Conservation (phyloP, 2,888 invertebrate genomes). For the Leptopilina drosophilae region DNA sequence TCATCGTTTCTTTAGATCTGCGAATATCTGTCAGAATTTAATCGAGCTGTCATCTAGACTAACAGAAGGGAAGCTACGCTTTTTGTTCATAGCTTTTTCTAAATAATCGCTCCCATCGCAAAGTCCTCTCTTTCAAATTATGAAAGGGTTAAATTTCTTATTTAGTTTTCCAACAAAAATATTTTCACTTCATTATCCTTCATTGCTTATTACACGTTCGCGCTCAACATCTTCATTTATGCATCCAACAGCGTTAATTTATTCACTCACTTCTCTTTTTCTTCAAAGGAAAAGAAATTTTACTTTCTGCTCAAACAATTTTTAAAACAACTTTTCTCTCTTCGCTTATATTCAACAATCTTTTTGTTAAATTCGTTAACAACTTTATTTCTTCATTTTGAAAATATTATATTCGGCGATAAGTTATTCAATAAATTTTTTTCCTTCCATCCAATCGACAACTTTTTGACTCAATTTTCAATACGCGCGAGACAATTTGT, state of each 20-base stretch:
- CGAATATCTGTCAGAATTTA: constrained; percentile 25
- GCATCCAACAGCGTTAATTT: background rate
- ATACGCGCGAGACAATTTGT: too few species aligned
- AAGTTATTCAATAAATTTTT: too few species aligned
- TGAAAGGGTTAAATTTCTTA: constrained; percentile 25
- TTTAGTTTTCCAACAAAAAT: constrained; percentile 7
- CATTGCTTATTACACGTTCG: background rate
- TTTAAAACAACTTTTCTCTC: background rate
- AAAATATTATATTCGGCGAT: too few species aligned
- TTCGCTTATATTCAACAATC: too few species aligned
- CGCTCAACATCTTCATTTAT: background rate
- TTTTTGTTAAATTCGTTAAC: too few species aligned
- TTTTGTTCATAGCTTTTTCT: constrained; percentile 55
- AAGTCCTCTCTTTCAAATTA: background rate
- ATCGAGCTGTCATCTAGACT: constrained; percentile 26
- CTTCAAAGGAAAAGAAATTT: too few species aligned
- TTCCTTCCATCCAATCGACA: too few species aligned
- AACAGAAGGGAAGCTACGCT: constrained; percentile 47
- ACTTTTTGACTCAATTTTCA: too few species aligned
- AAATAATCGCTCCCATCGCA: constrained; percentile 50
- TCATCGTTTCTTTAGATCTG: constrained; percentile 3
- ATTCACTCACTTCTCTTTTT: too few species aligned
- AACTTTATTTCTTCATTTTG: too few species aligned
- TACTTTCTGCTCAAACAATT: background rate
- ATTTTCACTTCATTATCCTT: constrained; percentile 9